These are phyloP conservation scores for Microctonus hyperodae DNA, from an alignment of 2,888 invertebrate species.

Conservation along the genomic window DNA sequence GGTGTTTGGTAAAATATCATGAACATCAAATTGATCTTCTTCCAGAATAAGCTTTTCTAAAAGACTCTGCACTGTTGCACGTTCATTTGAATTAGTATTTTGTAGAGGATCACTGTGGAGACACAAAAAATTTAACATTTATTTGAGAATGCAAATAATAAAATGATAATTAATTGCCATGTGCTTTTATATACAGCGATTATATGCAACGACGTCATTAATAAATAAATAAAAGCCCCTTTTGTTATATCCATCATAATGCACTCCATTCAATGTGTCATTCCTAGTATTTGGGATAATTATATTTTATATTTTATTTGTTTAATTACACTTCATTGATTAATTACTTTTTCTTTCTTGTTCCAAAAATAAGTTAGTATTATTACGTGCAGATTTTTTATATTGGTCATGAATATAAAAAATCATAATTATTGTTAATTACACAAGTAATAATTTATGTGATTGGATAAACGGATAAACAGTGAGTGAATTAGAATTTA, in stretches of 20 bases:
- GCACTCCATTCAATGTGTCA: background rate
- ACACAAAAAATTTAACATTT: slow-evolving; percentile 7
- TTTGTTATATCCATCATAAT: slow-evolving; percentile 19
- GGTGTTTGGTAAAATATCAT: slow-evolving; percentile 92
- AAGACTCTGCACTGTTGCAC: slow-evolving; percentile 82
- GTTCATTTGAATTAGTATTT: slow-evolving; percentile 85
- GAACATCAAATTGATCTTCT: slow-evolving; percentile 92
- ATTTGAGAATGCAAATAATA: background rate
- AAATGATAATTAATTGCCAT: slow-evolving; percentile 3
- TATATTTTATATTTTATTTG: background rate
- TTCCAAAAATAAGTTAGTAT: slow-evolving; percentile 39
- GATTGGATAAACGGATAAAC: slow-evolving; percentile 10
- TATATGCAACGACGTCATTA: slow-evolving; percentile 22
- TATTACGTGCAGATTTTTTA: slow-evolving; percentile 42
- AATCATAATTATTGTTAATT: background rate
- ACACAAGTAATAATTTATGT: background rate
- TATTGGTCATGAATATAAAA: background rate
- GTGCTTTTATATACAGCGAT: slow-evolving; percentile 30
- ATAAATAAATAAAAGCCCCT: slow-evolving; percentile 19
- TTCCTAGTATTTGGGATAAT: background rate
- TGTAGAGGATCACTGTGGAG: slow-evolving; percentile 84
- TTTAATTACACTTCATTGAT: background rate
- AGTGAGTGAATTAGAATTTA: slow-evolving; percentile 1
- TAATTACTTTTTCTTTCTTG: background rate
- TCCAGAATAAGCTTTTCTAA: slow-evolving; percentile 90